Base-by-base conservation (phyloP, 2,797 vertebrate genomes). In the Sphenopsis melanotis region DNA sequence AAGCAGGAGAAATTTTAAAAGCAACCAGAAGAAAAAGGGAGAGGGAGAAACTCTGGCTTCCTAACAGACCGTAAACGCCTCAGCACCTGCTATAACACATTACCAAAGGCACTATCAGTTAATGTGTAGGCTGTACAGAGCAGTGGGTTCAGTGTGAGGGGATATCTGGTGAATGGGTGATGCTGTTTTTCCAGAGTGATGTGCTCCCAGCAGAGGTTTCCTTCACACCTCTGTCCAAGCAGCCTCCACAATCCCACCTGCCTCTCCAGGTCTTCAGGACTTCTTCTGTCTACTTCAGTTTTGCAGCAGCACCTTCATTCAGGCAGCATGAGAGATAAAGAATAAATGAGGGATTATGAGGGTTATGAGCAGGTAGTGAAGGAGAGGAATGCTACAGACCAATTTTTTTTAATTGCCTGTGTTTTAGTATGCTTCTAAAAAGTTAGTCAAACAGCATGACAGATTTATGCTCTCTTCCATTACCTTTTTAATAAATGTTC, bases 401-500 rank as follows among this genome's bases (percentile, higher is more conserved):
- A 29, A 18, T 57, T 57, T 78, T 65, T 79, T 71, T 84, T 39
- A 90, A 92, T 72, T 85, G 66, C 66, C 39, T 11, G 2, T 90
- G 50, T 47, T 95, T 94, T 79, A 94, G 63, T 79, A n/a, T 1
- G 59, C 89, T 95, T 90, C 94, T 95, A 66, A 89, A 93, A 84
- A 94, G 65, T 95, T 90, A 82, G 90, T 93, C 92, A 92, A 82
- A 47, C 74, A 72, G 74, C 44, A 6, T 0, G 50, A 39, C 66
- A 89, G 92, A 95, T 95, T 93, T 87, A 93, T 80, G 53, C 44
- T 47, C 30, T 75, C 42, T 83, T 96, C 83, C 74, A 93, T 88
- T 95, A 88, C 86, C 60, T 86, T 61, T 85, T 87, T 44, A 93
- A 84, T 89, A 92, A 85, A 85, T 49, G 87, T 36, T 90, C 34